These are phyloP conservation scores for Alcedo atthis DNA, from an alignment of 2,797 vertebrate genomes.

Conservation along the genomic window DNA sequence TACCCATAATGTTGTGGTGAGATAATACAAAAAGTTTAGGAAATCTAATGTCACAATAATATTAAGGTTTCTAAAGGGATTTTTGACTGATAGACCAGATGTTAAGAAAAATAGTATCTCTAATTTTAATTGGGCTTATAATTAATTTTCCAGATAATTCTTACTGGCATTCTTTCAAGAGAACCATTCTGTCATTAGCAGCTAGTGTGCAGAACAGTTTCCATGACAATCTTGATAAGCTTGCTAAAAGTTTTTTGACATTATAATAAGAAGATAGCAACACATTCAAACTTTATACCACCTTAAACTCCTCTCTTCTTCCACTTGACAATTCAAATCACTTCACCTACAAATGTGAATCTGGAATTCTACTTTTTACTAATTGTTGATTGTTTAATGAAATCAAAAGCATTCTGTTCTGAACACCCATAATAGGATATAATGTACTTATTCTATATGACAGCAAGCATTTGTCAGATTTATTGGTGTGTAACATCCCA, in stretches of 20 bases:
- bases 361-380: background rate
- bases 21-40: background rate
- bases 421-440: background rate
- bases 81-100: background rate
- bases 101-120: background rate
- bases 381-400: background rate
- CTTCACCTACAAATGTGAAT: background rate
- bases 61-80: background rate
- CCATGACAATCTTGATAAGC: background rate
- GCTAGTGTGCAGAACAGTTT: background rate
- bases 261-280: background rate
- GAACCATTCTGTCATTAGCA: background rate
- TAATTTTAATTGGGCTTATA: background rate
- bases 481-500: background rate
- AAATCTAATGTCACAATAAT: background rate
- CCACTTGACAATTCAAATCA: background rate
- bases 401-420: background rate
- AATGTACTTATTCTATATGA: background rate
- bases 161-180: background rate
- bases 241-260: background rate
- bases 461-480: background rate
- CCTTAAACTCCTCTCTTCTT: background rate
- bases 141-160: background rate
- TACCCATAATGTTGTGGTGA: background rate
- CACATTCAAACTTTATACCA: background rate